Conservation (phyloP, 2,113 vertebrate genomes). For the Hipposideros armiger region DNA sequence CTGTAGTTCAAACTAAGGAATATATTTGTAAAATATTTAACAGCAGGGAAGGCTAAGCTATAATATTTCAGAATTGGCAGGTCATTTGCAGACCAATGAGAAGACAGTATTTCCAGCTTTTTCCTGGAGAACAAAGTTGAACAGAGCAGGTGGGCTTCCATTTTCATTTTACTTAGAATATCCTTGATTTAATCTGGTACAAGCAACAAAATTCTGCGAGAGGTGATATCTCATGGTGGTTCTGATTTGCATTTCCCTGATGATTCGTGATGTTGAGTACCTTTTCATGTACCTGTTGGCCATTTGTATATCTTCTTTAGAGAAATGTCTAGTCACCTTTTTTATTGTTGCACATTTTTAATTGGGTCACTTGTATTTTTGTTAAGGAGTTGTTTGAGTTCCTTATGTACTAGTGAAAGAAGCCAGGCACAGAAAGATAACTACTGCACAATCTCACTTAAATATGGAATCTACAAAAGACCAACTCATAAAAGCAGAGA, state of each 20-base stretch:
- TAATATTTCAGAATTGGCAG: not conserved
- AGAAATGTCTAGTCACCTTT: not conserved
- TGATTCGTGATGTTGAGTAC: not conserved
- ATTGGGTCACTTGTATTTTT: not conserved
- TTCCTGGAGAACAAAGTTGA: not conserved
- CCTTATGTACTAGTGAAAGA: not conserved
- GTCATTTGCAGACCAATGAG: not conserved
- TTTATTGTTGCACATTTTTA: not conserved
- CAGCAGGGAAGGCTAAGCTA: not conserved
- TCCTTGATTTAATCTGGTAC: not conserved
- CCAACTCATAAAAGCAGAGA: not conserved
- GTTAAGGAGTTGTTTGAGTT: not conserved
- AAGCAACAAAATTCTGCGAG: not conserved
- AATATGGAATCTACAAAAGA: not conserved
- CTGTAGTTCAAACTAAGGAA: not conserved
- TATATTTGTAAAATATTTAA: not conserved
- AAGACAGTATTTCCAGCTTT: not conserved
- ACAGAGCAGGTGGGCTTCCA: fast-evolving
- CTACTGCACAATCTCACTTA: not conserved
- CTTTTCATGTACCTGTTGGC: not conserved
- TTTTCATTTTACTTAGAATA: not conserved
- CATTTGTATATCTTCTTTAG: not conserved
- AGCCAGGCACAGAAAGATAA: not conserved
- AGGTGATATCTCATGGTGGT: not conserved
- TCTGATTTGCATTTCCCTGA: not conserved